Evolutionary conservation across 2,113 vertebrate species (phyloP), one percentile per base, ranked within the genome.

Genomic region (Nibea albiflora): DNA sequence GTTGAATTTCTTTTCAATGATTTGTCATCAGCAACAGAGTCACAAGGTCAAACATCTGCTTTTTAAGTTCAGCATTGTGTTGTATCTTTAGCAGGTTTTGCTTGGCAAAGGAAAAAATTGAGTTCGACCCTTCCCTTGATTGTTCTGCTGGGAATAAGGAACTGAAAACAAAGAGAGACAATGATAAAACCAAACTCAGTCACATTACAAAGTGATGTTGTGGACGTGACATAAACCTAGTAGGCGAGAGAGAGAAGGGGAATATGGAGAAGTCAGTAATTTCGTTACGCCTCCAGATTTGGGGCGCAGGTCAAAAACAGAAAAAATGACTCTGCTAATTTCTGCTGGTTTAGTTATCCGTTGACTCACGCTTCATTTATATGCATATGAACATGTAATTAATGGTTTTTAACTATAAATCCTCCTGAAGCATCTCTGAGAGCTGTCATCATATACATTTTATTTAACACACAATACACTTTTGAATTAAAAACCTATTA

Each of bases 41-140:
- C 47, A 70, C 14, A 82, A 62, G 26, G 47, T 76, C 39, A 81
- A 69, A 53, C 63, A 61, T 68, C 61, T 8, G 5, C 44, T 73
- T 22, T 26, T 47, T 47, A 5, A 22, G 16, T 65, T 42, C 35
- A 28, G 11, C 3, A 9, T 46, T 20, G 12, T 73, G 14, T 50
- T 53, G 10, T 24, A 8, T 65, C 11, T 1, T 19, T 79, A 9
- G 26, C 14, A 0, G 2, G 64, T 74, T 81, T 69, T 75, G 35
- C 47, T 78, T 56, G 68, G 35, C 19, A 0, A 46, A 28, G 42
- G 16, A 28, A 49, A n/a, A 46, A 44, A 53, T 52, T 10, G 14
- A 54, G 10, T 54, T 20, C 4, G n/a, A 1, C 56, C 20, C 46
- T 62, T 72, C 31, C 39, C 4, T 58, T 46, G 16, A 42, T 44